These are phyloP conservation scores for Tympanuchus pallidicinctus DNA, from an alignment of 2,113 vertebrate species.

Conservation along the genomic window DNA sequence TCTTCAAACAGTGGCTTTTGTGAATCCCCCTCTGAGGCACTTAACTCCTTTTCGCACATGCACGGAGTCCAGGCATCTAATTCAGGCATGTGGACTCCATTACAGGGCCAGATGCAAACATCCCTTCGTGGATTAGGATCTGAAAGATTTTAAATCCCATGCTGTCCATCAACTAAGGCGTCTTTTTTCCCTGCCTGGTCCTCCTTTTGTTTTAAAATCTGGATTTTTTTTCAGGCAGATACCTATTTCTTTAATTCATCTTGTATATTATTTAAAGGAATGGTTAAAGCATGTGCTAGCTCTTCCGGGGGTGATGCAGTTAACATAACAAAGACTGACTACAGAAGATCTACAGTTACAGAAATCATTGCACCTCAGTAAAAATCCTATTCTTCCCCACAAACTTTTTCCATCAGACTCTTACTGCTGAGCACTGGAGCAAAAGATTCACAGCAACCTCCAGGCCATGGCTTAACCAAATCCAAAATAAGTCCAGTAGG, in stretches of 20 bases:
- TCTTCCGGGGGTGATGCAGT: not conserved
- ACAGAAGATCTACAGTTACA: not conserved
- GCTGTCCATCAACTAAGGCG: not conserved
- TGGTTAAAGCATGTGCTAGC: not conserved
- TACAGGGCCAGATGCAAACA: conserved; percentile 39
- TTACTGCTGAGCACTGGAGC: not conserved
- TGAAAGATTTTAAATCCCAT: not conserved
- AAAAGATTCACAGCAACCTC: not conserved
- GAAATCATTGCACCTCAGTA: not conserved
- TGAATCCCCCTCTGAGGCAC: not conserved
- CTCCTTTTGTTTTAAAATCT: not conserved
- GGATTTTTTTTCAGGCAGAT: not conserved
- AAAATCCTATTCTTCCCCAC: not conserved
- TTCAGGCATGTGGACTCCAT: conserved; percentile 25
- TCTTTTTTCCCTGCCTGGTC: not conserved
- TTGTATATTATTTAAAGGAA: not conserved
- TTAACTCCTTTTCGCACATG: not conserved
- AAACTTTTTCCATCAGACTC: not conserved
- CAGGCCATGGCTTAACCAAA: not conserved
- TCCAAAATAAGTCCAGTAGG: not conserved
- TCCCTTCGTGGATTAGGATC: conserved; percentile 7
- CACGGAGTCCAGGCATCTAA: not conserved
- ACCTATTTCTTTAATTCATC: not conserved
- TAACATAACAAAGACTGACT: not conserved
- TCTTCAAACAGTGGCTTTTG: conserved; percentile 13